Evolutionary conservation across 2,113 vertebrate species (phyloP), one percentile per base, ranked within the genome.

Genomic region (Diphyllodes magnificus): DNA sequence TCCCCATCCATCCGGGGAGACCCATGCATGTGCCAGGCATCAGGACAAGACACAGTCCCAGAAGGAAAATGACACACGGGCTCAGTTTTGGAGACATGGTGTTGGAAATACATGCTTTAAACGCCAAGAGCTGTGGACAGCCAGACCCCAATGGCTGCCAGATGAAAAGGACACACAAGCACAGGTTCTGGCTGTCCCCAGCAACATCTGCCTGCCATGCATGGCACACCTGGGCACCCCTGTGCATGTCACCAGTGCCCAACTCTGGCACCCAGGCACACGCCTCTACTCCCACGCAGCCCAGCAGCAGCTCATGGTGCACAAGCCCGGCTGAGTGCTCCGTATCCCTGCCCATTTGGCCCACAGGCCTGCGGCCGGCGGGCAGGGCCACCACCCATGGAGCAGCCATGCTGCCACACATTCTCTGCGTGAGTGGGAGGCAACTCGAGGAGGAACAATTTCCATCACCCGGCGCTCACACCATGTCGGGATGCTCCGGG

Each of bases 11-110:
- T 39, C 35, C 1, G 0, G 22, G 24, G 21, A 80, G 25, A 79
- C 9, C 51, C 8, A 13, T 6, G 15, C 12, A 16, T 2, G 2
- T 8, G 15, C 37, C 35, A 28, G 63, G 24, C 1, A 0, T n/a
- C 49, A 25, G 47, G 28, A 44, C 0, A 3, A 50, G 35, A 23
- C 35, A 10, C 0, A 1, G 53, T 1, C 1, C 19, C 6, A 2
- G 37, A 59, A 40, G n/a, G 28, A 73, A 53, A 37, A 28, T 1
- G 0, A 44, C 35, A 47, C 4, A 1, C 2, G 3, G 15, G 8
- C 77, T 76, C 3, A 1, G 53, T 53, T 80, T 22, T 27, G 44
- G 49, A 35, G 56, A 23, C 39, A 24, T 2, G 5, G 42, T 5
- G 28, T 10, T 53, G 42, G 50, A 72, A 86, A 86, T 1, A 0